Base-by-base conservation (phyloP, 92 coral and sea anemone genomes). In the Paragorgia papillata region DNA sequence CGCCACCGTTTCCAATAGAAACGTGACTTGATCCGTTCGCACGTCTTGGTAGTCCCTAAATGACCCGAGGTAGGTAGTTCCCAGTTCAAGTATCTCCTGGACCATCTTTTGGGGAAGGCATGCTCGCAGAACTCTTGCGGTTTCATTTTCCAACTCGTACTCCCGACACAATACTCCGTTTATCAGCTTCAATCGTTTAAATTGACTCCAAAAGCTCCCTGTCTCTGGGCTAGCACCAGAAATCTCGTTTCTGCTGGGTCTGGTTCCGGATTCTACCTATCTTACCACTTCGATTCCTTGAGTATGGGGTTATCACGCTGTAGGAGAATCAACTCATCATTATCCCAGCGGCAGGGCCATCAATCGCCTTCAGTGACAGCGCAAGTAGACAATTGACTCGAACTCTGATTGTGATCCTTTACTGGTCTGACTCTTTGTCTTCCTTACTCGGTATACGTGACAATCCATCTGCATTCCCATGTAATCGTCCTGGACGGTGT, bases 51-150 rank as follows among this genome's bases (percentile, higher is more conserved):
- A 26, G 70, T 31, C 7, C 84, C 85, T 12, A 74, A 44, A 46
- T 80, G 85, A 21, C 85, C 83, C 22, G 85, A 62, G 43, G 79
- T 58, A 0, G 86, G 81, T 10, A 7, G 54, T 13, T 46, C 51
- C 62, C 70, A 51, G 39, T 20, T 31, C 29, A 59, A 84, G 62
- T 35, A 53, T 66, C 57, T 78, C 66, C 0, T 66, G 74, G 19
- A 40, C 67, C 51, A 69, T 64, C 48, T 66, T 59, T 33, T 33
- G 57, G 0, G 79, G 63, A 62, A 76, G 60, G 59, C 79, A 67
- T 32, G 76, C 18, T 56, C 59, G 67, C 37, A 48, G 43, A 7
- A 22, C 13, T 68, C 3, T 63, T 46, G 69, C 30, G 69, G 2
- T 27, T 60, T 63, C 35, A 48, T 55, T 75, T 75, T n/a, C 58